Conservation (phyloP, 2,113 vertebrate species). For the Pristiophorus japonicus region DNA sequence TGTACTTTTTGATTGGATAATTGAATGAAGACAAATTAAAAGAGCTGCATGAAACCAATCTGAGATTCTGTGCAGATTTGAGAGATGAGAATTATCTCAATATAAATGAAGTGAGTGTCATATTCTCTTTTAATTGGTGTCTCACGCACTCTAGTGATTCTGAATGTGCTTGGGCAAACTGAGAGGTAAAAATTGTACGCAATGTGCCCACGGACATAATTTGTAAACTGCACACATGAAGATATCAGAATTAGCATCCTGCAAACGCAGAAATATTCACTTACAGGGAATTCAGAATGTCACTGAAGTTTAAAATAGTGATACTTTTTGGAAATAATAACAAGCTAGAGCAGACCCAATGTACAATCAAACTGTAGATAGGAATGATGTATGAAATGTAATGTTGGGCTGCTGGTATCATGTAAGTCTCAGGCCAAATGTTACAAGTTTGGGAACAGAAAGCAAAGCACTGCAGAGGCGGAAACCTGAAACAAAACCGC, state of each 20-base stretch:
- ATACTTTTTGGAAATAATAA: background rate
- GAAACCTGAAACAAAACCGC: too few species aligned
- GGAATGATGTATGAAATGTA: background rate
- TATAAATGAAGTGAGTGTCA: background rate
- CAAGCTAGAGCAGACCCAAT: background rate
- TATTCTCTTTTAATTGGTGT: background rate
- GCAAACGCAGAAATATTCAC: background rate
- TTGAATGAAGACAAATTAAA: background rate
- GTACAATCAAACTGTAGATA: background rate
- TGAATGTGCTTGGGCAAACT: background rate
- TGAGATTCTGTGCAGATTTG: background rate
- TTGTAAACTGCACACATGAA: background rate
- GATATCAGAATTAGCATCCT: background rate
- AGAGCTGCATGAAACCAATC: background rate
- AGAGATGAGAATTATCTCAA: background rate
- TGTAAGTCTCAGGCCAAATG: background rate
- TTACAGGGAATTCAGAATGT: background rate
- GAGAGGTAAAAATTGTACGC: background rate
- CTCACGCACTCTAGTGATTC: background rate
- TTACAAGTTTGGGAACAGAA: background rate
- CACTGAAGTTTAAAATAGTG: background rate
- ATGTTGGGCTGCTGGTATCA: too few species aligned
- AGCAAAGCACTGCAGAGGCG: too few species aligned
- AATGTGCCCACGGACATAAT: background rate
- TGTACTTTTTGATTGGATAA: background rate